Evolutionary conservation across 2,113 vertebrate species (phyloP).

Genomic region (Accipiter virgatus): DNA sequence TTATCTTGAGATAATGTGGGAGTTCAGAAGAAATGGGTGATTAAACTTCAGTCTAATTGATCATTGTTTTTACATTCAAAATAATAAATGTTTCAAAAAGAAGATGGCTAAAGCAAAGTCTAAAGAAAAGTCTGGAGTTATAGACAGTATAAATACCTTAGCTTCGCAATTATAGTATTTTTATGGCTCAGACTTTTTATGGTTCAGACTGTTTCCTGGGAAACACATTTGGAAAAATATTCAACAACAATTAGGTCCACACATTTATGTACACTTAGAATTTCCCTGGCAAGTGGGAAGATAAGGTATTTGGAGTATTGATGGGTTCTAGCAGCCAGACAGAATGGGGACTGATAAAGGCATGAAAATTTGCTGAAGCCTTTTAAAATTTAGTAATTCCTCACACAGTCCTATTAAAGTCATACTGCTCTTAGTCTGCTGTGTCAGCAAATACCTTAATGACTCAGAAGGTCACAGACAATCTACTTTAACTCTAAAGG

Average conservation of each 20-base stretch:
- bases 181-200: background rate
- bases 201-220: background rate
- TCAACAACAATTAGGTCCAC: background rate
- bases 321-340: background rate
- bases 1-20: background rate
- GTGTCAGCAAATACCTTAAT: conserved; percentile 55
- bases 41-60: background rate
- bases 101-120: background rate
- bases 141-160: background rate
- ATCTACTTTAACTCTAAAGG: conserved; percentile 12
- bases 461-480: background rate
- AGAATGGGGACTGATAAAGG: background rate
- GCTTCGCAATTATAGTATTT: background rate
- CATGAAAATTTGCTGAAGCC: background rate
- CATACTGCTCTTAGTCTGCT: background rate
- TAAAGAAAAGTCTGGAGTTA: background rate
- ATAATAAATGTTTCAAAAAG: background rate
- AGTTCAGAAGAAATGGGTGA: background rate
- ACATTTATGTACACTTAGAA: background rate
- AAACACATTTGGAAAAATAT: background rate
- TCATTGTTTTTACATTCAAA: background rate
- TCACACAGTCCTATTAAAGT: background rate
- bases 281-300: background rate
- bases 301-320: background rate
- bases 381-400: conserved; percentile 36